Conservation (phyloP, 2,888 invertebrate species). For the Lasius platythorax region DNA sequence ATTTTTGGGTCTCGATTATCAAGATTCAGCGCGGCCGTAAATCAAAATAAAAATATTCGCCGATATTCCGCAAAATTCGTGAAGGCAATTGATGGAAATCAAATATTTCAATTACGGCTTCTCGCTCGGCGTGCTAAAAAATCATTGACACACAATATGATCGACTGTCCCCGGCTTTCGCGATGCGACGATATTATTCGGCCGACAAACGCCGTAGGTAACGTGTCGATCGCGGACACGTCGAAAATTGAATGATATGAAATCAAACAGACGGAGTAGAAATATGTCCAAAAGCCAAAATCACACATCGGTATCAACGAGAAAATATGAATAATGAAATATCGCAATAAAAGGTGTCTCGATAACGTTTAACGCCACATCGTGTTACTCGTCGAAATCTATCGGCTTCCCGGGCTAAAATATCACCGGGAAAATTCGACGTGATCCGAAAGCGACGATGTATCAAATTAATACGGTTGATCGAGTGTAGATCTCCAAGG, state of each 20-base stretch:
- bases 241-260: slow-evolving; percentile 22
- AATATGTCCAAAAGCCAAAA: neutral
- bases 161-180: slow-evolving; percentile 2
- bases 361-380: neutral
- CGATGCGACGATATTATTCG: neutral
- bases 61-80: slow-evolving; percentile 12
- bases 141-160: slow-evolving; percentile 20
- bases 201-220: slow-evolving; percentile 11
- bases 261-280: neutral
- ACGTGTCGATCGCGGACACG: slow-evolving; percentile 11
- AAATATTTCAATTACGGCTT: slow-evolving; percentile 34
- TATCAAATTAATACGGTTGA: slow-evolving; percentile 27
- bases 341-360: neutral
- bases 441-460: neutral
- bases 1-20: slow-evolving; percentile 26
- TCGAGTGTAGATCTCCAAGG: slow-evolving; percentile 22
- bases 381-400: neutral
- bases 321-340: neutral
- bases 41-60: slow-evolving; percentile 33
- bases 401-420: neutral
- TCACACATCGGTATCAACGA: neutral
- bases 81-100: neutral
- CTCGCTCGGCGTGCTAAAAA: slow-evolving; percentile 18
- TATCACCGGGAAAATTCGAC: neutral
- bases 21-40: neutral